These are phyloP conservation scores for Corticium candelabrum DNA, from an alignment of 37 sponge, comb jelly and placozoan genomes.

Conservation along the genomic window DNA sequence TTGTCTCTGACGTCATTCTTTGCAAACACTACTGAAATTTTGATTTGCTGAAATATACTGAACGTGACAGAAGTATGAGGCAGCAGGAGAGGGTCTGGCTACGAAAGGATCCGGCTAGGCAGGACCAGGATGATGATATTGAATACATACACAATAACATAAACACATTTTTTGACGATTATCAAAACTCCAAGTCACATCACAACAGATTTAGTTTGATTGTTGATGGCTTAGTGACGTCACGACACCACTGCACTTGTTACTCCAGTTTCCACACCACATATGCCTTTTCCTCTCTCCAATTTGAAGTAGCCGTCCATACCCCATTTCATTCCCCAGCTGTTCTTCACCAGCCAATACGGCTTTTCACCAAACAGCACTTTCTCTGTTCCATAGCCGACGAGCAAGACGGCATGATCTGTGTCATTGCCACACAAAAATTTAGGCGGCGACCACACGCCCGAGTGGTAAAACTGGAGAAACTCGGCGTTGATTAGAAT, in stretches of 20 bases:
- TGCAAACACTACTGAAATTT: too few relatives aligned
- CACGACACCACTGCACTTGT: constrained; percentile 47
- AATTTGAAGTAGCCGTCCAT: constrained; percentile 67
- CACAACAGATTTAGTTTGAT: too few relatives aligned
- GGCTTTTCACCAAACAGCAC: constrained; percentile 49
- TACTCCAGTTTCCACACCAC: constrained; percentile 63
- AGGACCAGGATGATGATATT: too few relatives aligned
- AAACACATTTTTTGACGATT: too few relatives aligned
- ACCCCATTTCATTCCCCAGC: constrained; percentile 84
- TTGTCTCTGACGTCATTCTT: too few relatives aligned
- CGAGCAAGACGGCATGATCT: constrained; percentile 75
- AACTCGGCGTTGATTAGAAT: constrained; percentile 51
- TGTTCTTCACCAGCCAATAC: constrained; percentile 47
- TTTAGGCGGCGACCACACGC: constrained; percentile 69
- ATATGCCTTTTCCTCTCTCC: constrained; percentile 55
- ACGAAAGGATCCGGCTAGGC: too few relatives aligned
- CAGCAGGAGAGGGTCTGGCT: too few relatives aligned
- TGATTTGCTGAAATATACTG: too few relatives aligned
- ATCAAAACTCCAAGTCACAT: too few relatives aligned
- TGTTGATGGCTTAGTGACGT: too few relatives aligned
- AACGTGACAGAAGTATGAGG: too few relatives aligned
- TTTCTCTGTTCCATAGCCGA: constrained; percentile 66
- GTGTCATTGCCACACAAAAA: constrained; percentile 26
- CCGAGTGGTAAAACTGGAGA: constrained; percentile 79
- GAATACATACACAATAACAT: too few relatives aligned